Base-by-base conservation (phyloP, 2,797 vertebrate species). In the Pogoniulus pusillus region DNA sequence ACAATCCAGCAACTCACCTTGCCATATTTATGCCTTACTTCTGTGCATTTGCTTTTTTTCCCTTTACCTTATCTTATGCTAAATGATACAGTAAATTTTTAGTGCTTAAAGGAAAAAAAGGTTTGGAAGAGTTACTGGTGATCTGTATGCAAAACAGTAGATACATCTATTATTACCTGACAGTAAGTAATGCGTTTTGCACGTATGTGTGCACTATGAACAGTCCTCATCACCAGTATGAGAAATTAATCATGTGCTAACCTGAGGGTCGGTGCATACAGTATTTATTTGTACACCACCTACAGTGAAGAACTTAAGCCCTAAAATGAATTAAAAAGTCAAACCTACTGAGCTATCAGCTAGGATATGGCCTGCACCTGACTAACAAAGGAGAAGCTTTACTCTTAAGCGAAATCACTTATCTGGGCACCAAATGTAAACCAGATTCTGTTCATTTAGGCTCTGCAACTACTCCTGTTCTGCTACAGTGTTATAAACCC, bases 21-120 rank as follows among this genome's bases (percentile, higher is more conserved):
- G 93, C 78, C 83, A 92, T 86, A 34, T 72, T 66, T 79, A 54
- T 62, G 82, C 43, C 80, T 85, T 81, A 35, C 39, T 82, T 74
- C 18, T 43, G 54, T 74, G 41, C 15, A 39, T 74, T 68, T 82
- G 27, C n/a, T 74, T 91, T 79, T 72, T 39, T 69, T 30, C 70
- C 16, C n/a, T 73, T 35, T 68, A 49, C 34, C 37, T 91, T 24
- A 5, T 20, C 9, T 16, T 55, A 58, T 53, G 37, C 60, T 70
- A 88, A 66, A 75, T 23, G 0, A 39, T 27, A n/a, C 5, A 27
- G 11, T 49, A 58, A 75, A 37, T 65, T 35, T n/a, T 23, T 29
- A 35, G 29, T 34, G 34, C 41, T 81, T 59, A 65, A 65, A 82
- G 57, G 23, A 12, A 32, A 71, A 79, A 65, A 37, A 51, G 23